These are phyloP conservation scores for Dasypolia templi DNA, from an alignment of 2,888 invertebrate species.

Conservation along the genomic window DNA sequence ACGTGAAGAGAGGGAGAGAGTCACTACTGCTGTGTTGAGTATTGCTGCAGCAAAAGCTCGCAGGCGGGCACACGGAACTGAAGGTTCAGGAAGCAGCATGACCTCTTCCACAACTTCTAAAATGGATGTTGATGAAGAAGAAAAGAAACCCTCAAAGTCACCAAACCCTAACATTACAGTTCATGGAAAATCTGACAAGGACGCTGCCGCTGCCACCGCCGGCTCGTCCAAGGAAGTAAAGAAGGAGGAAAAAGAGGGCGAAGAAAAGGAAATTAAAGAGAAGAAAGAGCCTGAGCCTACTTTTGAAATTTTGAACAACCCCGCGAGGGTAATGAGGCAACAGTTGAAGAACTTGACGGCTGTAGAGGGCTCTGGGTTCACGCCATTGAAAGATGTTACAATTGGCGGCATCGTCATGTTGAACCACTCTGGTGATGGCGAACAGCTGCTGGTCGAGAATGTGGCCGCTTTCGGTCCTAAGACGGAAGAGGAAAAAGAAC, in stretches of 20 bases:
- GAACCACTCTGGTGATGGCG: constrained; percentile 94
- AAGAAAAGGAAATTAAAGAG: constrained; percentile 86
- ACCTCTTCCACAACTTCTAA: constrained; percentile 92
- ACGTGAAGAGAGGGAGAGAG: constrained; percentile 99
- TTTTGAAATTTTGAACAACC: constrained; percentile 98
- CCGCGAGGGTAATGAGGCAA: constrained; percentile 98
- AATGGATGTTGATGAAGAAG: constrained; percentile 96
- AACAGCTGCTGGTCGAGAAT: constrained; percentile 97
- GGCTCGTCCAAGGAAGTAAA: constrained; percentile 87
- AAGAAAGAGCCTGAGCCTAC: constrained; percentile 97
- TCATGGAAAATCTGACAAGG: constrained; percentile 88
- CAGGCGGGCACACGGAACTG: constrained; percentile 94
- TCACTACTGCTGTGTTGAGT: constrained; percentile 99
- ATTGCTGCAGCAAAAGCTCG: constrained; percentile 97
- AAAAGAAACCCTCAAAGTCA: constrained; percentile 88
- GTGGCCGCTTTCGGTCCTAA: constrained; percentile 97
- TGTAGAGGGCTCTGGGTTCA: constrained; percentile 95
- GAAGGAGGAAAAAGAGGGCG: constrained; percentile 87
- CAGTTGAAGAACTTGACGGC: constrained; percentile 95
- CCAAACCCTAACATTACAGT: constrained; percentile 88
- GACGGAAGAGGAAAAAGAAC: constrained; percentile 98
- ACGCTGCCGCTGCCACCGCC: constrained; percentile 66
- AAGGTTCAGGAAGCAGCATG: constrained; percentile 90
- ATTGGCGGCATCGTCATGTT: constrained; percentile 99
- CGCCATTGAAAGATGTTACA: constrained; percentile 96